Base-by-base conservation (phyloP, 2,888 invertebrate species). In the Tribolium freemani region DNA sequence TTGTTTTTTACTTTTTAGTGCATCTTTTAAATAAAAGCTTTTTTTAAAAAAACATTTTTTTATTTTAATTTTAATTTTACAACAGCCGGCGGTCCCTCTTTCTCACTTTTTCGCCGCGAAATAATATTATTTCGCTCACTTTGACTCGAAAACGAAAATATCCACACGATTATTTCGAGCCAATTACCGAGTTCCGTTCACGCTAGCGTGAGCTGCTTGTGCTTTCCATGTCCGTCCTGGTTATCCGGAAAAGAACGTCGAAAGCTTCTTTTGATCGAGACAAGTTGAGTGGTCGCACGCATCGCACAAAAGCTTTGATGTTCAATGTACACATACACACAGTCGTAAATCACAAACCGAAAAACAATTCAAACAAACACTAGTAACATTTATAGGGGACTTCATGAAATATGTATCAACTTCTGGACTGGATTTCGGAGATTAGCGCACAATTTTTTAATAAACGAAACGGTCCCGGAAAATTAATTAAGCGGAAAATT, bases 291-390 rank as follows among this genome's bases (percentile, higher is more conserved):
- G 38, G 38, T 38, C 6, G 38, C 38, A 38, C 38, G 38, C 38
- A 38, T 38, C 38, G 38, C n/a, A 38, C 38, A 38, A 38, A 31
- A n/a, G 9, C 8, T 38, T 38, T 38, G 38, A 38, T 38, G 38
- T 38, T 5, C 8, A 38, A 38, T 38, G 38, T 38, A 38, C 38
- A 38, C 38, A 38, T 38, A 38, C 38, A 38, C 46, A 60, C 60
- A 11, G 60, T 8, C 26, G 60, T 60, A 60, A 60, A 60, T 60
- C 60, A 45, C 44, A 58, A 58, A 58, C 44, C n/a, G 58, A 60
- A 60, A 60, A 60, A 60, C 60, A 60, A 60, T 60, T 60, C 60
- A 60, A 60, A 60, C 60, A 60, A 60, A 46, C 60, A 51, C 10
- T 5, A 20, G 5, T 21, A 48, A 60, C 60, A 45, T 60, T 60